Evolutionary conservation across 1,140 invertebrate species (phyloP), one percentile per base, ranked within the genome.

Genomic region (Notospermus geniculatus): DNA sequence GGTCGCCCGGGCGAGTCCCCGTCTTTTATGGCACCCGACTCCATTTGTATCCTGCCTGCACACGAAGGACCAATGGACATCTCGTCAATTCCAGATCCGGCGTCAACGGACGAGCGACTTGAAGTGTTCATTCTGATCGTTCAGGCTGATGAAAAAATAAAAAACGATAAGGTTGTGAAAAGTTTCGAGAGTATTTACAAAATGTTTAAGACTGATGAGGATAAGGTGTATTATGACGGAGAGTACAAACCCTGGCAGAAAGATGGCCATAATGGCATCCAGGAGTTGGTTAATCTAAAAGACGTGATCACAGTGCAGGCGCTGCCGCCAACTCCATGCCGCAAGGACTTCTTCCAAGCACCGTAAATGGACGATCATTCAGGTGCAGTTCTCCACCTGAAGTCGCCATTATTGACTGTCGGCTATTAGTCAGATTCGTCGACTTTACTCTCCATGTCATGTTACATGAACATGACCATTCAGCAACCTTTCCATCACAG

Each of bases 131-230:
- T 50, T 27, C 9, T 50, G 19, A 27, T 50, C 46, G n/a, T 50
- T 7, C 46, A 50, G n/a, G 46, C 46, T 5, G 46, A 50, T n/a
- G 46, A 50, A 4, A 50, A 50, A 50, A 50, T 50, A 5, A 50
- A 50, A 50, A 50, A 19, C n/a, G 5, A 5, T 7, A 50, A 50
- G n/a, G 46, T 50, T 19, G 25, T 50, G 19, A 50, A 50, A 27
- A 50, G 46, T 50, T 50, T 50, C 46, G 46, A 50, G 46, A 50
- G 46, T 50, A 50, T 50, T 27, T 50, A 50, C 46, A 19, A 27
- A 19, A 7, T 50, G 46, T 50, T 50, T 50, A 50, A 27, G 25
- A 5, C 4, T 9, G 19, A 50, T 50, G 46, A 50, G n/a, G n/a
- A 19, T 9, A 27, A 19, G 5, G 9, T 9, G 5, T 36, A 15